Percentiles rank a stretch among this genome's conserved stretches.
These are phyloP conservation scores for Cyrtorhinus lividipennis DNA, from an alignment of 1,140 invertebrate species.

Conservation along the genomic window DNA sequence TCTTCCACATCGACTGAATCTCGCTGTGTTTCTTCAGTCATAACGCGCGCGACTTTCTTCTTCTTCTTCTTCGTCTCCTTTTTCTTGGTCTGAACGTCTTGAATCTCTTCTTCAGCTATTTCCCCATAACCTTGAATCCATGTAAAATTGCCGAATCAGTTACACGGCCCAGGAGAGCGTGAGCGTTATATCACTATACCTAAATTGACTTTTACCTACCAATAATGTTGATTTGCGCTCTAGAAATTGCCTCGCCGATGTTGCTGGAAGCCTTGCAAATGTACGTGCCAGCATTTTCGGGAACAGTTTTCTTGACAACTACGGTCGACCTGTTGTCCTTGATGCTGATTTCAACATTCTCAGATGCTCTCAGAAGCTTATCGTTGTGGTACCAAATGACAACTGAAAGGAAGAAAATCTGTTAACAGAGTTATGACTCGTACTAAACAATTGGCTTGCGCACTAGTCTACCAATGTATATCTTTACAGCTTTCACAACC, in stretches of 20 bases:
- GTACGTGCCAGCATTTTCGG: slow-evolving; percentile 66
- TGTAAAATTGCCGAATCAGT: background rate
- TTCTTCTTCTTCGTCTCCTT: slow-evolving; percentile 37
- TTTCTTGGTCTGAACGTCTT: slow-evolving; percentile 27
- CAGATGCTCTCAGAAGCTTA: slow-evolving; percentile 54
- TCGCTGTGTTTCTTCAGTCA: slow-evolving; percentile 27
- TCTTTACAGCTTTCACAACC: background rate
- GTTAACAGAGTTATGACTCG: slow-evolving; percentile 6
- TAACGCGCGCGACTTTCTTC: slow-evolving; percentile 29
- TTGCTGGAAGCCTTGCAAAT: slow-evolving; percentile 72
- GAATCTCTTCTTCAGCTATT: slow-evolving; percentile 29
- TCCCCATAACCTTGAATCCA: slow-evolving; percentile 9
- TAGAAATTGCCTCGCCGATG: slow-evolving; percentile 61
- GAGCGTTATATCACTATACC: no score
- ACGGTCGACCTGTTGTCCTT: slow-evolving; percentile 58
- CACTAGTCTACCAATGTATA: background rate
- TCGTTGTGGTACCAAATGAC: slow-evolving; percentile 83
- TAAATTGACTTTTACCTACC: no score
- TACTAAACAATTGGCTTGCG: background rate
- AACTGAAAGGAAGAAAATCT: slow-evolving; percentile 49
- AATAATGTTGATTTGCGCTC: slow-evolving; percentile 57
- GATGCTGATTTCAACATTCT: slow-evolving; percentile 53
- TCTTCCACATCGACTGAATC: slow-evolving; percentile 37
- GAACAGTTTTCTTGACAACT: slow-evolving; percentile 48
- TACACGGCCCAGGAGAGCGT: no score